A percentile compares a stretch with the other conserved stretches of the same genome.
These are phyloP conservation scores for Polypterus senegalus DNA, from an alignment of 2,113 vertebrate genomes.

Conservation along the genomic window DNA sequence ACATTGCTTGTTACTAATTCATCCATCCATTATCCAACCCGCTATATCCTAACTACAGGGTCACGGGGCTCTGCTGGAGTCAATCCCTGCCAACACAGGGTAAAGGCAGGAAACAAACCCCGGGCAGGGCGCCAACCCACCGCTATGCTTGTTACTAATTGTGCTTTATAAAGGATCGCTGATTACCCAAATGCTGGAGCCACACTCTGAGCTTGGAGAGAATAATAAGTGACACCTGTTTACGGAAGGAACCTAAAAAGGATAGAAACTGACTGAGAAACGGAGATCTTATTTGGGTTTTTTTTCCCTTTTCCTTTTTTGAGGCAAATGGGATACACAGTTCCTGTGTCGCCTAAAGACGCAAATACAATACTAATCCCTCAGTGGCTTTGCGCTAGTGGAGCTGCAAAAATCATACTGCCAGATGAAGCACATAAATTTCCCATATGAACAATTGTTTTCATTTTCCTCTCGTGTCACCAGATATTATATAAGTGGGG, in stretches of 20 bases:
- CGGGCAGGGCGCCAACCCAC: too few relatives aligned
- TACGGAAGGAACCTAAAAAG: slow-evolving; percentile 27
- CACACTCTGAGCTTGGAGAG: too few relatives aligned
- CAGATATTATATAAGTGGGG: slow-evolving; percentile 56
- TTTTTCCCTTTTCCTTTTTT: slow-evolving; percentile 18
- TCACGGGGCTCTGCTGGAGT: too few relatives aligned
- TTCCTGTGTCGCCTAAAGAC: slow-evolving; percentile 65
- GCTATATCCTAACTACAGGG: too few relatives aligned
- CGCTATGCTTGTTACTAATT: too few relatives aligned
- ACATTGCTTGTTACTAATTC: too few relatives aligned
- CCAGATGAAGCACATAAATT: slow-evolving; percentile 93
- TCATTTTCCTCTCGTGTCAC: slow-evolving; percentile 64
- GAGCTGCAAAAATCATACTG: slow-evolving; percentile 66
- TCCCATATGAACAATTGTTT: slow-evolving; percentile 73
- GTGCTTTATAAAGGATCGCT: too few relatives aligned
- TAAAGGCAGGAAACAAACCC: too few relatives aligned
- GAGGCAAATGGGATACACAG: slow-evolving; percentile 60
- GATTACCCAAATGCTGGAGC: too few relatives aligned
- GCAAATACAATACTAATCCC: slow-evolving; percentile 67
- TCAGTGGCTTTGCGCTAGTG: slow-evolving; percentile 61
- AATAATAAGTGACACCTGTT: neutral
- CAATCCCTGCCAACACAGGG: too few relatives aligned
- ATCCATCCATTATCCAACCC: too few relatives aligned
- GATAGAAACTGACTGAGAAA: slow-evolving; percentile 39
- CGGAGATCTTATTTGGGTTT: slow-evolving; percentile 44